Percentiles rank a stretch among this genome's conserved stretches.
Evolutionary conservation across 1,140 invertebrate species (phyloP).

Genomic region (Mylabris phalerata): DNA sequence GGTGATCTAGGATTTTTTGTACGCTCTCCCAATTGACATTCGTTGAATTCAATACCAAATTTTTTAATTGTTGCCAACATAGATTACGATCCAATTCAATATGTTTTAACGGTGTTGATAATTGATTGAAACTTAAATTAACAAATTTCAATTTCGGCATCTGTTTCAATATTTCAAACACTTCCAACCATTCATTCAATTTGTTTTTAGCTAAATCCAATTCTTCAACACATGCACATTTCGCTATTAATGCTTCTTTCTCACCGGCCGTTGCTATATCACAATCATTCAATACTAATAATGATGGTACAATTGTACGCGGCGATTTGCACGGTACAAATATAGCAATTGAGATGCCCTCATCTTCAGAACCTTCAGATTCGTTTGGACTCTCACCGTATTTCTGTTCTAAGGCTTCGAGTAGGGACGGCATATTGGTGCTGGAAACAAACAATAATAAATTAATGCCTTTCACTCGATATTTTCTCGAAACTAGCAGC

Average conservation of each 20-base stretch:
- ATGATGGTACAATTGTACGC: constrained; percentile 65
- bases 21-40: constrained; percentile 76
- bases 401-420: constrained; percentile 78
- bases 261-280: constrained; percentile 82
- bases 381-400: constrained; percentile 59
- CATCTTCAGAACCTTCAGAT: constrained; percentile 52
- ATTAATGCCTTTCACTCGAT: too few relatives aligned
- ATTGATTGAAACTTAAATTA: constrained; percentile 82
- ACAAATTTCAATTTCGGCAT: constrained; percentile 84
- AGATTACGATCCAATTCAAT: constrained; percentile 19
- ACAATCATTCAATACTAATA: constrained; percentile 84
- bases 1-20: constrained; percentile 63
- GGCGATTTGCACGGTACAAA: constrained; percentile 77
- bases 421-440: constrained; percentile 65
- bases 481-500: too few relatives aligned
- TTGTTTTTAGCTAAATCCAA: constrained; percentile 87
- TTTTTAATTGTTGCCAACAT: constrained; percentile 57
- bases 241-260: constrained; percentile 64
- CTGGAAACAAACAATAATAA: not conserved
- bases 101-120: constrained; percentile 57
- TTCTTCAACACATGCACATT: constrained; percentile 80
- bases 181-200: constrained; percentile 76
- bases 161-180: constrained; percentile 75
- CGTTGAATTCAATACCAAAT: constrained; percentile 81
- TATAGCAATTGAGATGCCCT: constrained; percentile 60